A percentile compares a stretch with the other conserved stretches of the same genome.
phyloP scores from a whole-genome alignment of 2,888 invertebrate species.

The Augochlorella aurata region DNA sequence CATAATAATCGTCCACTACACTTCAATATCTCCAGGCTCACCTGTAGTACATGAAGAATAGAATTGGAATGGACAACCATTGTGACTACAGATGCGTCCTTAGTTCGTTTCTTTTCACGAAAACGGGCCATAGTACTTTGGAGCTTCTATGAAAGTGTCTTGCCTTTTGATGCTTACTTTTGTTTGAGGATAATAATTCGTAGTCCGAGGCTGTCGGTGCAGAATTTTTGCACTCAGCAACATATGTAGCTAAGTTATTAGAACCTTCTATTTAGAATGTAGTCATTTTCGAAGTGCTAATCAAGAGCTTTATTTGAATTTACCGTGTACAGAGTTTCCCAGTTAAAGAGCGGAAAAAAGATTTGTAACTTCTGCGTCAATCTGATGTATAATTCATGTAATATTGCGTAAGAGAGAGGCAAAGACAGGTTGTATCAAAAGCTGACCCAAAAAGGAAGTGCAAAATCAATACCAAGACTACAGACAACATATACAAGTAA shows the following conservation, averaged over 20 bases:
- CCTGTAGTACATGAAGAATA: neutral
- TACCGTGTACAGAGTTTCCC: neutral
- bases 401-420: neutral
- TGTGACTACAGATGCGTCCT: neutral
- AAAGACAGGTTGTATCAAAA: neutral
- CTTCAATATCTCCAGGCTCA: neutral
- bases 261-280: neutral
- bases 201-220: neutral
- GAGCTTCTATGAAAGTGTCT: neutral
- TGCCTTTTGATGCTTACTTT: neutral
- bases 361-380: neutral
- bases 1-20: neutral
- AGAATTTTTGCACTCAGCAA: neutral
- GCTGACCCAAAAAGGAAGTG: slow-evolving; percentile 3
- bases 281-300: neutral
- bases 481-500: neutral
- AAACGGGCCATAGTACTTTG: neutral
- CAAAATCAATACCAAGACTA: slow-evolving; percentile 1
- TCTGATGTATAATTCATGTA: neutral
- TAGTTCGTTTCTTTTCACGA: neutral
- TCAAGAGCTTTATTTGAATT: neutral
- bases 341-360: neutral
- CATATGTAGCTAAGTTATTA: neutral
- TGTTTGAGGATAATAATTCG: neutral
- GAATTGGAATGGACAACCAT: neutral